A percentile compares a stretch with the other conserved stretches of the same genome.
Evolutionary conservation across 2,113 vertebrate species (phyloP).

Genomic region (Rhombomys opimus): DNA sequence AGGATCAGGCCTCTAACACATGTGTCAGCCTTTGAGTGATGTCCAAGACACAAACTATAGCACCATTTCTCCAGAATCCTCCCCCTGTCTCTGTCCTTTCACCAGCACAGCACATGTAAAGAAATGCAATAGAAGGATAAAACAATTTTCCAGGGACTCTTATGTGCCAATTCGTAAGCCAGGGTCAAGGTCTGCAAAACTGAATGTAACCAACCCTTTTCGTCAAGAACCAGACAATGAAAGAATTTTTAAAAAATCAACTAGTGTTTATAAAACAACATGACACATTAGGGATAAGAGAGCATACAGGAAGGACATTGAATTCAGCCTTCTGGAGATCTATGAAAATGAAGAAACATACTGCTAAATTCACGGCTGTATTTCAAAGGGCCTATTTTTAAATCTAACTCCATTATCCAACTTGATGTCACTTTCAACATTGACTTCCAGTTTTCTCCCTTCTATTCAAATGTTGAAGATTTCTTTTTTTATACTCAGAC

Average conservation of each 20-base stretch:
- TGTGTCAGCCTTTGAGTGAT: not conserved
- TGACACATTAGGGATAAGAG: not conserved
- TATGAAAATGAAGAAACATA: conserved; percentile 31
- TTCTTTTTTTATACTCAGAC: conserved; percentile 71
- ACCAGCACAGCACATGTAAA: not conserved
- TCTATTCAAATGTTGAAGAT: conserved; percentile 76
- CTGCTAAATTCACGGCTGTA: conserved; percentile 20
- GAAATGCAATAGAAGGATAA: not conserved
- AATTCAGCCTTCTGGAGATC: conserved; percentile 15
- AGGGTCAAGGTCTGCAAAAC: not conserved
- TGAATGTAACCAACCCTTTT: not conserved
- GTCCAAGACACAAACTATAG: not conserved
- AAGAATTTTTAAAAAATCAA: not conserved
- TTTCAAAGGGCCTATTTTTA: conserved; percentile 65
- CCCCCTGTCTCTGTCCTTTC: not conserved
- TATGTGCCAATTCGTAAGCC: not conserved
- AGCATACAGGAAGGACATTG: not conserved
- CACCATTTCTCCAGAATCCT: not conserved
- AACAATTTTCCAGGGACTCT: not conserved
- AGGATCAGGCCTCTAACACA: not conserved
- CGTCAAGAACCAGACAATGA: not conserved
- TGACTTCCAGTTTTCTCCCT: conserved; percentile 75
- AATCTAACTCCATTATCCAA: conserved; percentile 68
- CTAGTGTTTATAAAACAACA: conserved; percentile 37
- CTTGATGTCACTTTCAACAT: conserved; percentile 75